Percentiles rank a stretch among this genome's conserved stretches.
These are phyloP conservation scores for Oreocharis arfaki DNA, from an alignment of 2,113 vertebrate genomes.

Conservation along the genomic window DNA sequence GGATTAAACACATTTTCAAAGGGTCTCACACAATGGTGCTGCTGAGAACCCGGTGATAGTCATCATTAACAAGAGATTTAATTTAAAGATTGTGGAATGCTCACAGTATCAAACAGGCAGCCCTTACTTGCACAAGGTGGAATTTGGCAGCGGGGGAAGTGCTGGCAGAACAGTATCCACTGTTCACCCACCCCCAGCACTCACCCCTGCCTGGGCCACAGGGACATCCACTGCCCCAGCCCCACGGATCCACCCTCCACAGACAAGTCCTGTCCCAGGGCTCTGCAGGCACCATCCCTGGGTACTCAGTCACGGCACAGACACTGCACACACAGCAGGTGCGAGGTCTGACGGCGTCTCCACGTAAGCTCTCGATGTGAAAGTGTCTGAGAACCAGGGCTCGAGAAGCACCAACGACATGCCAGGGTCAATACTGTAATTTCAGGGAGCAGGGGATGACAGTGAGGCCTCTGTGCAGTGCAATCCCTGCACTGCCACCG, in stretches of 20 bases:
- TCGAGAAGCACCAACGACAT: not conserved
- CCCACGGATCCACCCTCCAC: rapidly evolving
- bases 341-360: not conserved
- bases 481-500: not conserved
- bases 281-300: rapidly evolving
- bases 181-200: not conserved
- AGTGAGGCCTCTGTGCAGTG: not conserved
- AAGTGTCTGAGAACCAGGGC: not conserved
- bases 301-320: rapidly evolving
- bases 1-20: not conserved
- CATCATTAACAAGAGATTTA: slow-evolving; percentile 43
- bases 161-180: not conserved
- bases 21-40: not conserved
- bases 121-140: not conserved
- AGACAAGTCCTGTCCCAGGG: not conserved
- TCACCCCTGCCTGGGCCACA: not conserved
- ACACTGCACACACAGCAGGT: not conserved
- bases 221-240: not conserved
- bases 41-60: not conserved
- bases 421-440: not conserved
- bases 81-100: slow-evolving; percentile 13
- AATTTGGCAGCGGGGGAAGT: not conserved
- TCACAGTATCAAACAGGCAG: not conserved
- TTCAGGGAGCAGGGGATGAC: not conserved
- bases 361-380: not conserved